Evolutionary conservation across 2,797 vertebrate genomes (phyloP), one percentile per base, ranked within the genome.

Genomic region (Centropyge bicolor): DNA sequence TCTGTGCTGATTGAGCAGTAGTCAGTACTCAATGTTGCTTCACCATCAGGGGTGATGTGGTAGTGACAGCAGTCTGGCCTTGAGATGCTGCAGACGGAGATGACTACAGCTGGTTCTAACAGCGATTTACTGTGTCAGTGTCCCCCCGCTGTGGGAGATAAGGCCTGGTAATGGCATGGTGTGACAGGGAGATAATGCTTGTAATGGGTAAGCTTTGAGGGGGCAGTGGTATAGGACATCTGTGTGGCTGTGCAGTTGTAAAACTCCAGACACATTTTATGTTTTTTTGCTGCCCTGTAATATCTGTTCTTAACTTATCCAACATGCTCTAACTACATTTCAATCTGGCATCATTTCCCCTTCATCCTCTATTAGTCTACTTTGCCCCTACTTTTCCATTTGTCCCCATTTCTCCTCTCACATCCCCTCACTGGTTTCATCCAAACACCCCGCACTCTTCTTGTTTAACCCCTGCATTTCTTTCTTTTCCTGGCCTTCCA

Each of bases 131-230:
- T 84, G 76, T 76, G 45, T 24, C 9, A 54, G 49, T 36, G 71
- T 74, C 75, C 74, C 81, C 45, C 78, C 71, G 72, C 85, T 68
- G 89, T 59, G 68, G 81, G 84, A 89, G 90, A 91, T 92, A 86
- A 92, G 81, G 86, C 79, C 77, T 86, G 87, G 79, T 91, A 81
- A 90, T 90, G 89, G 77, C 84, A 61, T 86, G 79, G 82, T 88
- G 88, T 86, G 88, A 88, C 89, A 77, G 77, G 79, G 67, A 90
- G 91, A 91, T 92, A 89, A 92, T 86, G 74, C 81, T 51, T 52
- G 24, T 78, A 52, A 77, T 84, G 87, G 83, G 70, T 65, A 75
- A 82, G 71, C 77, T 86, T 48, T 56, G 78, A 70, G 38, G 82
- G 65, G 69, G 52, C 40, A 46, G 75, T 40, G 38, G 66, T 81